phyloP scores from a whole-genome alignment of 2,888 invertebrate genomes.

The Phengaris alcon region DNA sequence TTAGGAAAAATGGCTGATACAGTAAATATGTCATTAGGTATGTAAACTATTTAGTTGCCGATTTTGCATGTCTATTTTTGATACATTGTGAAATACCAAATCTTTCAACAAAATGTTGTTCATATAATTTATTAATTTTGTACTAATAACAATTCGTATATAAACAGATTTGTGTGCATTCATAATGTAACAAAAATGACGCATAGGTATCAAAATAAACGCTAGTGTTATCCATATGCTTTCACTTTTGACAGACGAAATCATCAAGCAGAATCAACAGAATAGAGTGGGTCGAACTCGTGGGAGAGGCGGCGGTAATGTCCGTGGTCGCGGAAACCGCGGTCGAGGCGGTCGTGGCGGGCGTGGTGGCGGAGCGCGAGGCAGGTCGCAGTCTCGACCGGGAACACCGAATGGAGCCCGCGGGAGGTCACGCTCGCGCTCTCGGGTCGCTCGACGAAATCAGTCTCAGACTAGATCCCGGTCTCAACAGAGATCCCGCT shows the following conservation, averaged over 20 bases:
- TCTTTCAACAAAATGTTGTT: neutral
- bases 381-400: constrained; percentile 44
- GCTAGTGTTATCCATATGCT: neutral
- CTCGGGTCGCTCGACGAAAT: constrained; percentile 36
- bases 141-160: neutral
- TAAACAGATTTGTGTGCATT: neutral
- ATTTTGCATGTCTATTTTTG: neutral
- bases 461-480: constrained; percentile 46
- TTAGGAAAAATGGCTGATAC: constrained; percentile 57
- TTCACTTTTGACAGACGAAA: constrained; percentile 55
- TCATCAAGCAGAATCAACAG: constrained; percentile 64
- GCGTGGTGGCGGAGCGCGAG: constrained; percentile 50
- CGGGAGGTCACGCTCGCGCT: constrained; percentile 42
- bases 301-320: constrained; percentile 53
- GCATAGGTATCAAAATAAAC: constrained; percentile 33
- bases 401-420: constrained; percentile 36
- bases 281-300: constrained; percentile 60
- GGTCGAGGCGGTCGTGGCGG: constrained; percentile 47
- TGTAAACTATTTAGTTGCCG: constrained; percentile 39
- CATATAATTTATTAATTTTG: neutral
- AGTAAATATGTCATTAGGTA: constrained; percentile 70
- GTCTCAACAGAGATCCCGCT: constrained; percentile 50
- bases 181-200: constrained; percentile 29
- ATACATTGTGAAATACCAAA: neutral
- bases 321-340: constrained; percentile 46